Evolutionary conservation across 2,888 invertebrate species (phyloP), one percentile per base, ranked within the genome.

Genomic region (Scaptomyza parva): DNA sequence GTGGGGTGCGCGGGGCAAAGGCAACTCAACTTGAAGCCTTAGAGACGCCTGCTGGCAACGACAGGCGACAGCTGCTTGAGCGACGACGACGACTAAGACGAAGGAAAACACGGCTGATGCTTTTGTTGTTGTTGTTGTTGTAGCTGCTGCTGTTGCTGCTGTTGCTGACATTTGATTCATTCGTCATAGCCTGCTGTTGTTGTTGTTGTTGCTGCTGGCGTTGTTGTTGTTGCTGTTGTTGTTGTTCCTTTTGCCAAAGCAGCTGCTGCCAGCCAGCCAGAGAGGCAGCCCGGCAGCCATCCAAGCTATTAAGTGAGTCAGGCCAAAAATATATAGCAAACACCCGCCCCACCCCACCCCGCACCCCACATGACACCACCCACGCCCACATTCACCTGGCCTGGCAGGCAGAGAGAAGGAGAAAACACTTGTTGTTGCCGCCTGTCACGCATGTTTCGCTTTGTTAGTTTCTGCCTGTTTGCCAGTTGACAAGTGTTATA

Each of bases 151-250:
- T n/a, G n/a, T 82, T 78, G 81, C 78, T 79, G 69, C 75, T 90
- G 89, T 82, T 86, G 75, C 83, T 89, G 90, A 89, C 89, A 89
- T 89, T 90, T 90, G 90, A 86, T 89, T 89, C 90, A 90, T 90
- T 89, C 90, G 89, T 90, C 89, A 89, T 90, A 82, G 81, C 78
- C 60, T 17, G 78, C 76, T 82, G 73, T 71, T 78, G 81, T 74
- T 79, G 68, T 70, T 89, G 89, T 78, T 86, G 74, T 4, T 24
- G 20, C 4, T 41, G 40, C 18, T 39, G 18, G 5, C 18, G 39
- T 1, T 39, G 18, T 2, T 39, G 18, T 78, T 88, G 90, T 9
- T 43, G 17, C 3, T 6, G 12, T 1, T 28, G 45, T n/a, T 41
- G 41, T 22, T 55, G 78, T 63, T 50, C 59, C 57, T 20, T 20